Evolutionary conservation across 2,888 invertebrate species (phyloP), one percentile per base, ranked within the genome.

Genomic region (Andrena praecox): DNA sequence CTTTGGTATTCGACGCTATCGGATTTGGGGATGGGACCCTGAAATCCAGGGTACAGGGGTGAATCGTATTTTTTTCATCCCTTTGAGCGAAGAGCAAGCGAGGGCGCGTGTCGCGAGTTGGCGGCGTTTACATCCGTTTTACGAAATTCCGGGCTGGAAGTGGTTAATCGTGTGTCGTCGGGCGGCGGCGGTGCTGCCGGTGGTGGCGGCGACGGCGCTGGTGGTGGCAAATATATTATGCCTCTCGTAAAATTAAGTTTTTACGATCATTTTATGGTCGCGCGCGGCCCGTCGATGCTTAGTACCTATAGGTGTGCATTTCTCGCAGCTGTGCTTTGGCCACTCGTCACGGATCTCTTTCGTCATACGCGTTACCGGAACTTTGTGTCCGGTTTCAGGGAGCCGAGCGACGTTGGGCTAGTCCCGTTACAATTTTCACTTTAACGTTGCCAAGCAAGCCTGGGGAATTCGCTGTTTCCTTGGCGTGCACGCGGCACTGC

Each of bases 171-270:
- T 89, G 90, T 85, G 87, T 89, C 87, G 87, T 54, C 69, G 67
- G 64, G 62, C 68, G 66, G 75, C 74, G 56, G 71, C 50, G 64
- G 31, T 77, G 72, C 69, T 63, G 78, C 66, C 66, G 75, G 66
- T 69, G 85, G 70, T 54, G 74, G 59, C 54, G 84, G 73, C 79
- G 83, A 54, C 66, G 84, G 73, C 63, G 70, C 69, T 87, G 89
- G 90, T 90, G 89, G 92, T 93, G 93, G 94, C 93, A 93, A 93
- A 94, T 93, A 94, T 94, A 94, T 94, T 93, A 93, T 92, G 92
- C 92, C 92, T 92, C 93, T 94, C 94, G 92, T 94, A 94, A 94
- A 94, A 94, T 94, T 94, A 94, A 93, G 92, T 93, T 94, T 94
- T 94, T 94, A 94, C 93, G 94, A 93, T 93, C 93, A 91, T 93